These are phyloP conservation scores for Thecocarcelia acutangulata DNA, from an alignment of 2,888 invertebrate species.

Conservation along the genomic window DNA sequence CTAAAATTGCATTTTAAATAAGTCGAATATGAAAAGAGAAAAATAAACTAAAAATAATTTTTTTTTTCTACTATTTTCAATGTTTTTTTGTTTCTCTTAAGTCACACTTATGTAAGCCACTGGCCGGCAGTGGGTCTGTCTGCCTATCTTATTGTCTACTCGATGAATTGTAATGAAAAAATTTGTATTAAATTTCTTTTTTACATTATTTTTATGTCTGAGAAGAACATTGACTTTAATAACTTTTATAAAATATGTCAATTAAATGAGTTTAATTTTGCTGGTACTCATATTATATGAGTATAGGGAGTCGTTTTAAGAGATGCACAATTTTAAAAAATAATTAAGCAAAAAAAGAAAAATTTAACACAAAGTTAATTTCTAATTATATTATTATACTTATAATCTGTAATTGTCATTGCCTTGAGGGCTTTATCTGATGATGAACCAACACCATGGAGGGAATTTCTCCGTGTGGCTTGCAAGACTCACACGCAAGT, in stretches of 20 bases:
- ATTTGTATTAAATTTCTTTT: slow-evolving; percentile 34
- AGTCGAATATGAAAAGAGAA: slow-evolving; percentile 13
- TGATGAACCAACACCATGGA: too few species aligned
- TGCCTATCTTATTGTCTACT: slow-evolving; percentile 41
- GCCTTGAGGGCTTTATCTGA: too few species aligned
- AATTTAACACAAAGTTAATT: too few species aligned
- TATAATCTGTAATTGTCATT: too few species aligned
- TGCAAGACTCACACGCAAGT: too few species aligned
- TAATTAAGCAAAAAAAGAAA: too few species aligned
- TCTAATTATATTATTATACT: too few species aligned
- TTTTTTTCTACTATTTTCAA: slow-evolving; percentile 52
- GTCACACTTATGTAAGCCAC: slow-evolving; percentile 34
- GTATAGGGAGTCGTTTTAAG: too few species aligned
- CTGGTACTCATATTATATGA: too few species aligned
- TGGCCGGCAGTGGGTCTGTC: slow-evolving; percentile 5
- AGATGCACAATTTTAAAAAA: too few species aligned
- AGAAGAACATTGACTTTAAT: slow-evolving; percentile 47
- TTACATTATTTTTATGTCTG: background rate
- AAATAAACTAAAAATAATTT: slow-evolving; percentile 23
- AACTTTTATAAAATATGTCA: slow-evolving; percentile 9
- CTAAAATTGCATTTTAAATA: slow-evolving; percentile 61
- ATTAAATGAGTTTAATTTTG: background rate
- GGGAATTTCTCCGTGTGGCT: too few species aligned
- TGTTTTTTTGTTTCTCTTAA: slow-evolving; percentile 25
- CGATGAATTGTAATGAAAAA: slow-evolving; percentile 34